phyloP scores from a whole-genome alignment of 2,797 vertebrate genomes.

The Pangasius mekongensis region DNA sequence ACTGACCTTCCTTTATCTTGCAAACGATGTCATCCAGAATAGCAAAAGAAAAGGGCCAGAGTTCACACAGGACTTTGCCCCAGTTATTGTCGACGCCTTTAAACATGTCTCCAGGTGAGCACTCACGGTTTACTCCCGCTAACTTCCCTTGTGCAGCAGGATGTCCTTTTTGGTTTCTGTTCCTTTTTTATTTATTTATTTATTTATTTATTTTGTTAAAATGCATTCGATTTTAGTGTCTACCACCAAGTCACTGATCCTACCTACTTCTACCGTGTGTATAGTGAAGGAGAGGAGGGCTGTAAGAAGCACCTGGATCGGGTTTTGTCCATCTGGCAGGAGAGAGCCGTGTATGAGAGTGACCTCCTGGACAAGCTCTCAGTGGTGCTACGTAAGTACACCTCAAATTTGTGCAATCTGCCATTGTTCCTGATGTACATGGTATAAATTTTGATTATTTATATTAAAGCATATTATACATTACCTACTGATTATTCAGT shows the following conservation, averaged over 20 bases:
- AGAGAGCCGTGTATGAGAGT: conserved; percentile 95
- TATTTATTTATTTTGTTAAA: neutral
- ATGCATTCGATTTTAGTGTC: neutral
- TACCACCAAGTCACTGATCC: neutral
- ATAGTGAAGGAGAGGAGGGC: conserved; percentile 92
- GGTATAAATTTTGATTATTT: neutral
- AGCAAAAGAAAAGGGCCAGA: conserved; percentile 99
- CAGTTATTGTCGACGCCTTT: conserved; percentile 94
- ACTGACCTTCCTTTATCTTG: conserved; percentile 96
- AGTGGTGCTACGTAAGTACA: conserved; percentile 89
- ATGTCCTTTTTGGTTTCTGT: neutral
- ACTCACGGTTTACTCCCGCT: no score
- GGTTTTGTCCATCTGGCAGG: conserved; percentile 97
- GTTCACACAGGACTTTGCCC: conserved; percentile 97
- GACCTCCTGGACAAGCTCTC: conserved; percentile 92
- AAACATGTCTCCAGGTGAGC: conserved; percentile 93
- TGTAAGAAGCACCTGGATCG: conserved; percentile 95
- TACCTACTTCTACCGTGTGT: conserved; percentile 25
- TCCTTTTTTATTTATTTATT: neutral
- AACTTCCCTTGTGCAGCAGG: neutral
- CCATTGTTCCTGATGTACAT: neutral
- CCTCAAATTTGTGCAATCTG: neutral
- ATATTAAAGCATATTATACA: neutral
- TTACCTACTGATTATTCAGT: neutral
- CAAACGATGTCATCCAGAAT: conserved; percentile 99